Conservation (phyloP, 2,797 vertebrate species). For the Malurus splendens region DNA sequence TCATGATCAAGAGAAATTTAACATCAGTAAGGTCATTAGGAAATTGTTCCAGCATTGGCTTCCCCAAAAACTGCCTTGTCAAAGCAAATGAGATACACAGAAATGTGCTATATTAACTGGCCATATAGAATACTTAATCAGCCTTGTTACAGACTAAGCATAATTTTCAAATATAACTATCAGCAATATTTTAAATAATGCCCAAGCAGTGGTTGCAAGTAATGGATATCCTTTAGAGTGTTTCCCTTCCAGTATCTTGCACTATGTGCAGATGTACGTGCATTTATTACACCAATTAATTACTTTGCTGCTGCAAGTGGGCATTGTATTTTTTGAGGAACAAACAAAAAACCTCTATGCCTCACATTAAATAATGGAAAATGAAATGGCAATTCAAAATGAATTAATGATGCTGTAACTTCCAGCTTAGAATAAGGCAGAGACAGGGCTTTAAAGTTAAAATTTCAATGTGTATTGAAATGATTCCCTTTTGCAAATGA, state of each 20-base stretch:
- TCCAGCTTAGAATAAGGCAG: background rate
- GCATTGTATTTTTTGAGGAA: background rate
- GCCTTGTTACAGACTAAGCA: background rate
- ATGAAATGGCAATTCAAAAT: background rate
- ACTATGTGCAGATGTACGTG: background rate
- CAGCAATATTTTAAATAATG: background rate
- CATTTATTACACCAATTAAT: background rate
- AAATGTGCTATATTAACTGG: background rate
- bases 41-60: background rate
- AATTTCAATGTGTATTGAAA: background rate
- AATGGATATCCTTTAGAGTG: background rate
- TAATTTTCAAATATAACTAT: background rate
- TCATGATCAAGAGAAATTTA: conserved; percentile 38
- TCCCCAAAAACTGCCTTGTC: background rate
- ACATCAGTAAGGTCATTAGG: background rate
- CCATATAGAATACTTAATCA: background rate
- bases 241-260: background rate
- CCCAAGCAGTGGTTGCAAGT: background rate
- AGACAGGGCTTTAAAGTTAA: background rate
- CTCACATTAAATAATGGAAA: background rate
- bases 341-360: accelerated
- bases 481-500: background rate
- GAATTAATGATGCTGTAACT: background rate
- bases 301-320: background rate
- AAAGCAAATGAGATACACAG: background rate